phyloP scores from a whole-genome alignment of 2,113 vertebrate genomes.

The Seriola dumerili region DNA sequence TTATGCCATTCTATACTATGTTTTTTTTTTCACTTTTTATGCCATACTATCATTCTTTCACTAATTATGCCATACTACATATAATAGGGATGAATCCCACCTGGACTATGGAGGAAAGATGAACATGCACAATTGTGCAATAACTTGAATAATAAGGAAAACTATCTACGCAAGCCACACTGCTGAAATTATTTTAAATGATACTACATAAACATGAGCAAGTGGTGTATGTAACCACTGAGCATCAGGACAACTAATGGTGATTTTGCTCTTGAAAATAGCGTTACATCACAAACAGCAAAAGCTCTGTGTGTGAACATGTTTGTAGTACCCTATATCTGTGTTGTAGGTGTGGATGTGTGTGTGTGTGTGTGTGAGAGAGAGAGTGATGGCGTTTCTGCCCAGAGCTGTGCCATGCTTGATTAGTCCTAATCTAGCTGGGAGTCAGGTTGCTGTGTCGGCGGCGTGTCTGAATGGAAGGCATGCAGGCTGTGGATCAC shows the following conservation, averaged over 20 bases:
- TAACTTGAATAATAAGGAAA: neutral
- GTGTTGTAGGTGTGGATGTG: conserved; percentile 26
- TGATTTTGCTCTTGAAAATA: neutral
- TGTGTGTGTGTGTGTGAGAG: conserved; percentile 30
- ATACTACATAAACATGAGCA: no score
- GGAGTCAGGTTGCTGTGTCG: conserved; percentile 82
- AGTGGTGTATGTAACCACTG: neutral
- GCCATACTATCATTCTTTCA: no score
- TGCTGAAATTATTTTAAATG: no score
- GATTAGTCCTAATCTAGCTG: conserved; percentile 79
- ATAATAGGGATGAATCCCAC: no score
- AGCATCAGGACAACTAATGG: neutral
- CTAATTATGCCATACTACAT: no score
- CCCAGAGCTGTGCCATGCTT: conserved; percentile 71
- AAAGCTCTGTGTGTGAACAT: conserved; percentile 23
- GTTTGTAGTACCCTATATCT: neutral
- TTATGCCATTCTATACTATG: no score
- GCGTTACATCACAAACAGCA: neutral
- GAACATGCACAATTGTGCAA: no score
- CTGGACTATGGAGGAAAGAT: no score
- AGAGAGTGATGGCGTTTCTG: conserved; percentile 29
- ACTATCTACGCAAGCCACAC: neutral
- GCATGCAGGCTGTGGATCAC: conserved; percentile 83
- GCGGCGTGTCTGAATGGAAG: conserved; percentile 79
- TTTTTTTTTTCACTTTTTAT: no score